phyloP scores from a whole-genome alignment of 2,797 vertebrate species.

The Molossus alvarezi region DNA sequence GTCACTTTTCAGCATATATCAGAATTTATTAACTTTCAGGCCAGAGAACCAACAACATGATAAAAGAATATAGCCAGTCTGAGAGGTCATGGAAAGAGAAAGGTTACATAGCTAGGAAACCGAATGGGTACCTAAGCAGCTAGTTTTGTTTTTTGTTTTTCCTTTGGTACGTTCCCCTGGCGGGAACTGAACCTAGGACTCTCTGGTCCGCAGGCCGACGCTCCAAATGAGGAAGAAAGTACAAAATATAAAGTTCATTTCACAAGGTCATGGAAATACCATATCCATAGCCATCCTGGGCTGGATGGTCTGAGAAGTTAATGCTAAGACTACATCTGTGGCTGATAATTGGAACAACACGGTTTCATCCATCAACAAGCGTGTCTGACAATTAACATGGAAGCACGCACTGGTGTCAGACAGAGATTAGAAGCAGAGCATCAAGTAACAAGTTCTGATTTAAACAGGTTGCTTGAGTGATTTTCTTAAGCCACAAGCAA shows the following conservation, averaged over 20 bases:
- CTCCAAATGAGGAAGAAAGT: neutral
- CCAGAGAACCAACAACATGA: neutral
- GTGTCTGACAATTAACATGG: constrained; percentile 27
- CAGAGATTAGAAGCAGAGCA: neutral
- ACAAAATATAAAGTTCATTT: constrained; percentile 23
- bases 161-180: no score
- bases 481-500: constrained; percentile 60
- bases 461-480: neutral
- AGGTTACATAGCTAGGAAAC: neutral
- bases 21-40: constrained; percentile 42
- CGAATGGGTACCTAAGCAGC: constrained; percentile 48
- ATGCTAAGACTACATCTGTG: neutral
- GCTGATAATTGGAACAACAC: constrained; percentile 30
- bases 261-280: neutral
- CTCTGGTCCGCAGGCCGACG: no score
- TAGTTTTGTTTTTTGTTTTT: neutral
- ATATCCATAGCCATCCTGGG: neutral
- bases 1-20: neutral
- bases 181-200: no score
- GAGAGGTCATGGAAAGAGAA: neutral
- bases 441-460: constrained; percentile 34
- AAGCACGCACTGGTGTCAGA: neutral
- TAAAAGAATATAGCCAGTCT: neutral
- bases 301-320: neutral
- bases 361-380: neutral